Evolutionary conservation across 2,888 invertebrate species (phyloP), one percentile per base, ranked within the genome.

Genomic region (Acleris holmiana): DNA sequence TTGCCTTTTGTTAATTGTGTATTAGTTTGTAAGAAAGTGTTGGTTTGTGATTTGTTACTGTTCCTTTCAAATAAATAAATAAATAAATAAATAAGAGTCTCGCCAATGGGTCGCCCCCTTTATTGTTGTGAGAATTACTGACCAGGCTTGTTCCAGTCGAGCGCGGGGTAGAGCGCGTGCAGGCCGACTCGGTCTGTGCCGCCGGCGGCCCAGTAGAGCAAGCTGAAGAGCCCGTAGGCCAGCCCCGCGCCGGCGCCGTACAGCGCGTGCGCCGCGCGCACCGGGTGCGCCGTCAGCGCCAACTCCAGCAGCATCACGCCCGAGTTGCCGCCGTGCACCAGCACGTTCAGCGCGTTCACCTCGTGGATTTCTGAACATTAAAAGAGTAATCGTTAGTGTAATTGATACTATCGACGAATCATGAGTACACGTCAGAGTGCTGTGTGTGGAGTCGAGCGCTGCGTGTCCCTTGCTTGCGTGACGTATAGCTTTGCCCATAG

Each of bases 281-380:
- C 86, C 0, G 97, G 97, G 79, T 97, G 95, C 41, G 94, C 93
- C 8, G 95, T 95, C 57, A 97, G 87, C 61, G 93, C 93, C 51
- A 97, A 82, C 85, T 98, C 97, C 4, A 95, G 68, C 46, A 96
- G 80, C 94, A 97, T 96, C 68, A 96, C 85, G 10, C 95, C 73
- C 0, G 96, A 95, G 87, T 97, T 97, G 69, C 94, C 94, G 13
- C 95, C 95, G 82, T 98, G 97, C 0, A 95, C 94, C 58, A 96
- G 88, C 18, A 96, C 83, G 83, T 96, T 97, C 48, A 96, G 87
- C 0, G 94, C 92, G 78, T 95, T 95, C 50, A 96, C 83, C 49
- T 88, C 84, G 70, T 95, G 94, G 55, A 94, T 93, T 74, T 90
- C 94, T 94, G 4, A 80, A 77, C 60, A 35, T 35, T 13, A 13